Conservation (phyloP, 2,113 vertebrate species). For the Podarcis muralis region DNA sequence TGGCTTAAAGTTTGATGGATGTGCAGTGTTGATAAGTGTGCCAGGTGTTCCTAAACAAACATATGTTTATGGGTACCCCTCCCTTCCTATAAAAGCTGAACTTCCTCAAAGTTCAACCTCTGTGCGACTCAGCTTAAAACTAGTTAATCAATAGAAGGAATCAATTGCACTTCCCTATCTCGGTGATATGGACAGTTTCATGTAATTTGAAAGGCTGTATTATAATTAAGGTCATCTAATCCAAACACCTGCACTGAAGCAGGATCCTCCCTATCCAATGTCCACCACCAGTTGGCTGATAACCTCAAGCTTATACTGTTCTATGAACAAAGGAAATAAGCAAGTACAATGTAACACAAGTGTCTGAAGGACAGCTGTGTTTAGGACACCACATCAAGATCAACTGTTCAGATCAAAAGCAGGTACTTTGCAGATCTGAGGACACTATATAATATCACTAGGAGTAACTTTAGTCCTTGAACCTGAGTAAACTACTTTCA, state of each 20-base stretch:
- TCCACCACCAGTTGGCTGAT: not conserved
- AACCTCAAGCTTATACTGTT: not conserved
- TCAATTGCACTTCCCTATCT: not conserved
- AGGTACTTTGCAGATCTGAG: not conserved
- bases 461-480: not conserved
- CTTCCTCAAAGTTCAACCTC: slow-evolving; percentile 37
- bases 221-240: not conserved
- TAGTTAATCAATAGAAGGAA: not conserved
- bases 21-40: slow-evolving; percentile 33
- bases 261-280: not conserved
- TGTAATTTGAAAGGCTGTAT: not conserved
- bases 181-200: not conserved
- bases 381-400: not conserved
- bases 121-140: not conserved
- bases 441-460: not conserved
- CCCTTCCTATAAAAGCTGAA: slow-evolving; percentile 12
- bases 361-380: not conserved
- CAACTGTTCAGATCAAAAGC: not conserved
- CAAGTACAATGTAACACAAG: not conserved
- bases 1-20: slow-evolving; percentile 66
- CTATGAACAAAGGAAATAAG: not conserved
- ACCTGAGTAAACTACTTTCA: not conserved
- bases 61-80: slow-evolving; percentile 17
- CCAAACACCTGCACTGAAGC: not conserved
- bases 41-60: slow-evolving; percentile 63